Evolutionary conservation across 2,113 vertebrate genomes (phyloP).

Genomic region (Xyrauchen texanus): DNA sequence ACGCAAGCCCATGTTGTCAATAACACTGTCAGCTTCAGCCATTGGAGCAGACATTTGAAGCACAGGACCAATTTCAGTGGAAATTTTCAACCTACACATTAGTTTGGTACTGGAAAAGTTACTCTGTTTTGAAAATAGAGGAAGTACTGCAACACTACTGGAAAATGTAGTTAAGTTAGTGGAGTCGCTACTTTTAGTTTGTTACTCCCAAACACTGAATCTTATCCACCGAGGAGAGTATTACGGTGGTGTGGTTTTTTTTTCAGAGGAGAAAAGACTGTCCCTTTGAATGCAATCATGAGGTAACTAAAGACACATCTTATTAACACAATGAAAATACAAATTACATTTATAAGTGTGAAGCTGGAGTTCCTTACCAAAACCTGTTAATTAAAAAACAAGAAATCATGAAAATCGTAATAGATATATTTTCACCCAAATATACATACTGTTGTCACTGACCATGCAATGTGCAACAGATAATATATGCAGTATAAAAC

Average conservation of each 20-base stretch:
- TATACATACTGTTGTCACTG: constrained; percentile 9
- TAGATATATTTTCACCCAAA: constrained; percentile 27
- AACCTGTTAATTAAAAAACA: constrained; percentile 48
- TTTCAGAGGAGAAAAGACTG: constrained; percentile 5
- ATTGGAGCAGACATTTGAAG: too few species aligned
- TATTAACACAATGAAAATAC: constrained; percentile 33
- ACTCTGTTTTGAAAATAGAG: too few species aligned
- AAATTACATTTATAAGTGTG: constrained; percentile 32
- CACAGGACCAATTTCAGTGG: too few species aligned
- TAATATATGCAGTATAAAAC: too few species aligned
- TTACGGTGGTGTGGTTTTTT: constrained; percentile 5
- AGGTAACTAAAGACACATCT: constrained; percentile 39
- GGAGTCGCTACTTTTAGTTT: too few species aligned
- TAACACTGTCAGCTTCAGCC: too few species aligned
- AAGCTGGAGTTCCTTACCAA: constrained; percentile 25
- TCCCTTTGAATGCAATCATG: not conserved
- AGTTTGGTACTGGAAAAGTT: too few species aligned
- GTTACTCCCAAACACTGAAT: not conserved
- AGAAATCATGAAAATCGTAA: constrained; percentile 39
- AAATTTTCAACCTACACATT: too few species aligned
- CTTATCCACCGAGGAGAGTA: not conserved
- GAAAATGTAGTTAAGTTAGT: too few species aligned
- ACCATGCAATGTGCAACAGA: not conserved
- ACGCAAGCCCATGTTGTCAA: too few species aligned
- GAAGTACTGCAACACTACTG: too few species aligned